phyloP scores from a whole-genome alignment of 2,888 invertebrate species.

The Punctoribates punctum region DNA sequence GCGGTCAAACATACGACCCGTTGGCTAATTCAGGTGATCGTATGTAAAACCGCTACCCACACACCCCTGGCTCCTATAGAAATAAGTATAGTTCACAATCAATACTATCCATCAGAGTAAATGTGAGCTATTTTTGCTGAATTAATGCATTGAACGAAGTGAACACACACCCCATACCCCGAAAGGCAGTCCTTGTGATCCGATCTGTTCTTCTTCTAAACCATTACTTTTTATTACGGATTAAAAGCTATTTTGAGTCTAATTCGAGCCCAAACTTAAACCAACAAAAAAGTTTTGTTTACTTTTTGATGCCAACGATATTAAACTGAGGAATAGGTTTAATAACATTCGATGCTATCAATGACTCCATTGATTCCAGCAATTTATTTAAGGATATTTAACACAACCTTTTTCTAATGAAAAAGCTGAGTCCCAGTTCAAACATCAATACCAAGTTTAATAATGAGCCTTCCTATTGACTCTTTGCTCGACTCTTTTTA shows the following conservation, averaged over 20 bases:
- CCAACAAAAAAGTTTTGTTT: conserved; percentile 27
- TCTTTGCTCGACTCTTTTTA: no score
- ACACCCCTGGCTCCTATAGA: no score
- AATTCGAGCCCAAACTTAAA: conserved; percentile 15
- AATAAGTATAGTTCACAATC: no score
- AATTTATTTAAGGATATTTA: conserved; percentile 24
- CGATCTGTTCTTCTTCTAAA: background rate
- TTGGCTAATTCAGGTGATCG: no score
- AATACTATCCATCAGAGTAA: no score
- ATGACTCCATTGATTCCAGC: conserved; percentile 18
- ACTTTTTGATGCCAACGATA: conserved; percentile 26
- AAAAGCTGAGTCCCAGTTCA: background rate
- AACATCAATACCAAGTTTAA: conserved; percentile 2
- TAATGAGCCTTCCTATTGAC: background rate
- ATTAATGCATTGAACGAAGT: background rate
- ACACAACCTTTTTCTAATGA: background rate
- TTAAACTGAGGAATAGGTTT: conserved; percentile 7
- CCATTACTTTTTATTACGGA: background rate
- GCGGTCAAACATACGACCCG: no score
- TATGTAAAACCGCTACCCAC: no score
- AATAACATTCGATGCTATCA: conserved; percentile 29
- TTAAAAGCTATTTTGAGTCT: background rate
- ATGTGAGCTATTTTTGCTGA: conserved; percentile 8
- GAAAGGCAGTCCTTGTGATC: background rate
- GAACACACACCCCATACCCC: background rate